Conservation (phyloP, 2,797 vertebrate genomes). For the Periophthalmus magnuspinnatus region DNA sequence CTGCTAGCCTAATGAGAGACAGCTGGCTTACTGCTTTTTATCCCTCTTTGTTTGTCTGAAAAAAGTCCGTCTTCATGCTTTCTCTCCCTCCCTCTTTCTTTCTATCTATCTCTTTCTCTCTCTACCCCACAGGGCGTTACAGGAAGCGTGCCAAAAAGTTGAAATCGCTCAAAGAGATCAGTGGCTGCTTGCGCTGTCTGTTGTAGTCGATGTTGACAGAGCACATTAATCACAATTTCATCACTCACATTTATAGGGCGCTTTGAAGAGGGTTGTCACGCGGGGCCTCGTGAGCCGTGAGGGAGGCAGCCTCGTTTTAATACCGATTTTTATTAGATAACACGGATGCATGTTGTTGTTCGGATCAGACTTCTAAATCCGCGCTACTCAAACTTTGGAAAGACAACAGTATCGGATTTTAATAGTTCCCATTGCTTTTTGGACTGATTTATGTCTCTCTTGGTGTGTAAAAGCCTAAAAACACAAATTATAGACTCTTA, state of each 20-base stretch:
- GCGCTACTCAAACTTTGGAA: slow-evolving; percentile 26
- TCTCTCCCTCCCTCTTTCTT: background rate
- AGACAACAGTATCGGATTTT: background rate
- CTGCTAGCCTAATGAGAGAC: slow-evolving; percentile 81
- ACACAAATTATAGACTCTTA: background rate
- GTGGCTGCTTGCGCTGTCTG: slow-evolving; percentile 57
- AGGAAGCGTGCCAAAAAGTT: slow-evolving; percentile 66
- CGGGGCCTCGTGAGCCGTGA: slow-evolving; percentile 25
- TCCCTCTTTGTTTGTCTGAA: slow-evolving; percentile 43
- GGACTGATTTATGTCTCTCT: background rate
- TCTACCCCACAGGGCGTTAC: slow-evolving; percentile 63
- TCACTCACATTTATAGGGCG: slow-evolving; percentile 36
- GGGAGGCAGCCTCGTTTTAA: background rate
- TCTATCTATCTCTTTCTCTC: background rate
- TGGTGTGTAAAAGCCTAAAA: slow-evolving; percentile 4
- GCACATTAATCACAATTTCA: slow-evolving; percentile 66
- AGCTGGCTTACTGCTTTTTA: slow-evolving; percentile 68
- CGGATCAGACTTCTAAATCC: slow-evolving; percentile 51
- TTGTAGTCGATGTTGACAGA: slow-evolving; percentile 54
- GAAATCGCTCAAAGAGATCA: slow-evolving; percentile 71
- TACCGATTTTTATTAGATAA: slow-evolving; percentile 8
- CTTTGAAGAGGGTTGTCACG: slow-evolving; percentile 64
- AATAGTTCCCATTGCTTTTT: background rate
- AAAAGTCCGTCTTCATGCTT: slow-evolving; percentile 34
- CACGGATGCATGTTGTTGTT: slow-evolving; percentile 70